Percentiles rank a stretch among this genome's conserved stretches.
phyloP scores from a whole-genome alignment of 1,140 invertebrate species.

The Bombus polaris region DNA sequence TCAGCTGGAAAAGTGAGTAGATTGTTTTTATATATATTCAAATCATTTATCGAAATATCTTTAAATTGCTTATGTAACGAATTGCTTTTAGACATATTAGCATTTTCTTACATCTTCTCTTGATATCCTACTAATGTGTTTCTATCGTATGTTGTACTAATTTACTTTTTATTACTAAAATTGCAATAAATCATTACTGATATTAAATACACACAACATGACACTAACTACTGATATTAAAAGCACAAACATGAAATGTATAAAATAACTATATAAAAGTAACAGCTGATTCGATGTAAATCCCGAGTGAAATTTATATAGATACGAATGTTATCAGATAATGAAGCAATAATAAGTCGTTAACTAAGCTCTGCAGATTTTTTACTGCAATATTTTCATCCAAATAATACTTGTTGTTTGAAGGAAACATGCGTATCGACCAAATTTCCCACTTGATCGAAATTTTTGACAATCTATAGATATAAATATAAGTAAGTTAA shows the following conservation, averaged over 20 bases:
- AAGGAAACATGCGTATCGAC: too few species aligned
- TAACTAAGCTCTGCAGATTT: too few species aligned
- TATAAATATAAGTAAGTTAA: too few species aligned
- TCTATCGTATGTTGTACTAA: not conserved
- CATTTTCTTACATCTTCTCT: not conserved
- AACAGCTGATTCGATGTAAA: not conserved
- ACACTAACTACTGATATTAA: too few species aligned
- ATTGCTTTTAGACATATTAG: not conserved
- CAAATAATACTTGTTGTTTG: too few species aligned
- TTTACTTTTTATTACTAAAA: not conserved
- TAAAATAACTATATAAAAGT: not conserved
- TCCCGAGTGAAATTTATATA: not conserved
- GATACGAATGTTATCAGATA: not conserved
- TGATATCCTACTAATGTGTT: not conserved
- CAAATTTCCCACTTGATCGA: too few species aligned
- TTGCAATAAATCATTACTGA: not conserved
- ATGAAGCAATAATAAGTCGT: not conserved
- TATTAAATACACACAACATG: not conserved
- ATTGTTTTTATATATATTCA: not conserved
- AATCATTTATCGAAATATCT: not conserved
- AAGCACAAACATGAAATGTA: too few species aligned
- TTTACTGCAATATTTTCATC: too few species aligned
- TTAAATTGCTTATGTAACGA: not conserved
- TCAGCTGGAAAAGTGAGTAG: constrained; percentile 75
- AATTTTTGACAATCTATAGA: too few species aligned